Evolutionary conservation across 2,797 vertebrate species (phyloP).

Genomic region (Carapus acus): DNA sequence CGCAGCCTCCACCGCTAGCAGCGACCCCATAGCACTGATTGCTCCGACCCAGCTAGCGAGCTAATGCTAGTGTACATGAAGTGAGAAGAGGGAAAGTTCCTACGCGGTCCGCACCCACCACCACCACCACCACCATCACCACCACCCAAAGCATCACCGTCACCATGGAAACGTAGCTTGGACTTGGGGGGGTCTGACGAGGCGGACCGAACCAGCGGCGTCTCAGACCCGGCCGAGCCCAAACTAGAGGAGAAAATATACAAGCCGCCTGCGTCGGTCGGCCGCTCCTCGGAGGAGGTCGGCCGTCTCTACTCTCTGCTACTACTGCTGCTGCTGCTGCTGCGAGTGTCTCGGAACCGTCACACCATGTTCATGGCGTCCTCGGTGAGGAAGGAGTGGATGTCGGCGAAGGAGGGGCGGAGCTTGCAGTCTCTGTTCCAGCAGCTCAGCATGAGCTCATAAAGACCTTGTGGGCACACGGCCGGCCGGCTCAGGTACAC

Average conservation of each 20-base stretch:
- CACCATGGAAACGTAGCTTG: constrained; percentile 35
- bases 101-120: constrained; percentile 67
- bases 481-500: constrained; percentile 82
- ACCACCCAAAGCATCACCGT: constrained; percentile 43
- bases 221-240: constrained; percentile 55
- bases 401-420: constrained; percentile 80
- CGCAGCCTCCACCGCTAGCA: constrained; percentile 11
- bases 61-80: constrained; percentile 21
- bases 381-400: constrained; percentile 83
- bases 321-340: constrained; percentile 1
- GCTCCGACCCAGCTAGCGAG: constrained; percentile 12
- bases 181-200: constrained; percentile 41
- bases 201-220: constrained; percentile 75
- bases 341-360: constrained; percentile 19
- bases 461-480: constrained; percentile 85
- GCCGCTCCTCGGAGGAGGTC: too few species aligned
- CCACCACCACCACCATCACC: constrained; percentile 42
- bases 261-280: constrained; percentile 42
- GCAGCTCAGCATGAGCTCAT: constrained; percentile 88
- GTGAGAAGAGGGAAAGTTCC: constrained; percentile 48
- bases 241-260: constrained; percentile 57
- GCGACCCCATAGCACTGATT: constrained; percentile 26
- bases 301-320: background rate
- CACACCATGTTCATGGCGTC: constrained; percentile 86
- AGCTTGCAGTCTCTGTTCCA: constrained; percentile 92